A percentile compares a stretch with the other conserved stretches of the same genome.
phyloP scores from a whole-genome alignment of 1,140 invertebrate genomes.

The Danaus melanippus region DNA sequence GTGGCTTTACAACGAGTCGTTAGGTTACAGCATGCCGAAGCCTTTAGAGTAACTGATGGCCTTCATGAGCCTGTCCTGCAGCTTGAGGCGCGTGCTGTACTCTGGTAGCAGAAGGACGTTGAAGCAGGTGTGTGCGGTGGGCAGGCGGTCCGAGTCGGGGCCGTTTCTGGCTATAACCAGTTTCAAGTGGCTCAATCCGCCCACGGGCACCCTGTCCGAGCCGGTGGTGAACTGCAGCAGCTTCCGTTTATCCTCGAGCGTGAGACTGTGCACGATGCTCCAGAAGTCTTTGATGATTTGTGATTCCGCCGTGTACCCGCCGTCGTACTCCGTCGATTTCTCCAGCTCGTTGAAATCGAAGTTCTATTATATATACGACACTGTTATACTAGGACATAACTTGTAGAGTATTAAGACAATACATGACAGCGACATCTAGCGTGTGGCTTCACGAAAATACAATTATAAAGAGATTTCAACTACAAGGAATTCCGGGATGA shows the following conservation, averaged over 20 bases:
- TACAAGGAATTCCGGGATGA: no score
- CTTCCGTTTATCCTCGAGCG: constrained; percentile 88
- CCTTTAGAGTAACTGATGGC: constrained; percentile 93
- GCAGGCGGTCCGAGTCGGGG: constrained; percentile 84
- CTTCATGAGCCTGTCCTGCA: constrained; percentile 89
- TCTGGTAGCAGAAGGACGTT: constrained; percentile 94
- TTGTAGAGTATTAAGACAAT: no score
- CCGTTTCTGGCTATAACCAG: constrained; percentile 86
- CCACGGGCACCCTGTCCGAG: constrained; percentile 94
- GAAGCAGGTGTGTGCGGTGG: constrained; percentile 95
- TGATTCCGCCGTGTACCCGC: constrained; percentile 88
- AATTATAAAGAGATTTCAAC: no score
- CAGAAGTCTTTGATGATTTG: constrained; percentile 93
- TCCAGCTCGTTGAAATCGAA: constrained; percentile 94
- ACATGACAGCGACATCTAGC: background rate
- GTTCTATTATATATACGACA: constrained; percentile 53
- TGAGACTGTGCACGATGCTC: constrained; percentile 92
- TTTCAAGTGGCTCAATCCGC: constrained; percentile 91
- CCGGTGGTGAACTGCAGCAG: constrained; percentile 95
- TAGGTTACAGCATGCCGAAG: constrained; percentile 85
- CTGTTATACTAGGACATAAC: background rate
- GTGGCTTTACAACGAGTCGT: constrained; percentile 32
- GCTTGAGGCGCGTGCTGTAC: constrained; percentile 87
- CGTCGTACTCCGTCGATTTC: constrained; percentile 93
- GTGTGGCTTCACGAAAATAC: no score